Conservation (phyloP, 37 sponge, comb jelly and placozoan species). For the Diacarnus erythraeanus region DNA sequence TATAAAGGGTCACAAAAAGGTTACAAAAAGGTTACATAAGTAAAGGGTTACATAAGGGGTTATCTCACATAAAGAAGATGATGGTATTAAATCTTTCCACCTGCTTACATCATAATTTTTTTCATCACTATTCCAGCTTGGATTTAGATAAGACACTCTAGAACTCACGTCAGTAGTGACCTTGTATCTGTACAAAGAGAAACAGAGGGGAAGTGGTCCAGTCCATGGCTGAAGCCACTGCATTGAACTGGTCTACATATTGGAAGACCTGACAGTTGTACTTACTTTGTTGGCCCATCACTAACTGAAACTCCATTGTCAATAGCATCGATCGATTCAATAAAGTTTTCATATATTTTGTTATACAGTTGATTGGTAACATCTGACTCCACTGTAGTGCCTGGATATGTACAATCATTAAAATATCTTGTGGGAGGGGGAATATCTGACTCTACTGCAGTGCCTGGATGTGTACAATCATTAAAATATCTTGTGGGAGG, state of each 20-base stretch:
- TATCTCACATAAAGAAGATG: too few species aligned
- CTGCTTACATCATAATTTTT: conserved; percentile 51
- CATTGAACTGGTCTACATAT: too few species aligned
- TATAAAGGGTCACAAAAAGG: too few species aligned
- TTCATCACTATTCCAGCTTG: conserved; percentile 73
- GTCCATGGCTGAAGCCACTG: background rate
- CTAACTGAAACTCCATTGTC: conserved; percentile 84
- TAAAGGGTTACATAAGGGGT: too few species aligned
- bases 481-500: background rate
- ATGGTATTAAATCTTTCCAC: too few species aligned
- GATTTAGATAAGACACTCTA: conserved; percentile 73
- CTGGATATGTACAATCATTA: conserved; percentile 7
- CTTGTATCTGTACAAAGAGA: conserved; percentile 16
- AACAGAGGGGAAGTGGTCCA: background rate
- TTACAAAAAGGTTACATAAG: too few species aligned
- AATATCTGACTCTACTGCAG: too few species aligned
- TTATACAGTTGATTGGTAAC: conserved; percentile 27
- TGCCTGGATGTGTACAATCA: background rate
- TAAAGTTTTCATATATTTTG: conserved; percentile 65
- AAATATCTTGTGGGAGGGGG: background rate
- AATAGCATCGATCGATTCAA: conserved; percentile 93
- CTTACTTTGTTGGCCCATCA: conserved; percentile 67
- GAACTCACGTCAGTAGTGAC: conserved; percentile 60
- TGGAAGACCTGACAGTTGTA: conserved; percentile 1
- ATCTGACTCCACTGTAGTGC: background rate